phyloP scores from a whole-genome alignment of 1,140 invertebrate genomes.

The Zaprionus nigranus region DNA sequence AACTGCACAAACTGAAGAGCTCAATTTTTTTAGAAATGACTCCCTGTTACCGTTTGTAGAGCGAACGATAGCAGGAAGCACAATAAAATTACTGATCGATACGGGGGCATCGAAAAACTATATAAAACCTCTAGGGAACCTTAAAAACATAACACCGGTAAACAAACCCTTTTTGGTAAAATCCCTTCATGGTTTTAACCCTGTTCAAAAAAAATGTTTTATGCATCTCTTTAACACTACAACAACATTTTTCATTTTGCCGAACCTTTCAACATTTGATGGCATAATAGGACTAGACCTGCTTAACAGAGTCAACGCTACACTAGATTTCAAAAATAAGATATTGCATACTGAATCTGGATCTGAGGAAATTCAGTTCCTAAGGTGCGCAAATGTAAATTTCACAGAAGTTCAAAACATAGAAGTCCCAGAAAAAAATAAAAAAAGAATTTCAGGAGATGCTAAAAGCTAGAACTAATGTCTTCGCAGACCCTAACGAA shows the following conservation, averaged over 20 bases:
- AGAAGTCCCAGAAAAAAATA: not conserved
- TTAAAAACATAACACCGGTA: slow-evolving; percentile 1
- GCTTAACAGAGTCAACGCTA: slow-evolving; percentile 11
- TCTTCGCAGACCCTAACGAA: not conserved
- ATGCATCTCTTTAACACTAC: not conserved
- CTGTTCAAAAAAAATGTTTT: not conserved
- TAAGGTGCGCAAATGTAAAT: not conserved
- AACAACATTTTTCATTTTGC: not conserved
- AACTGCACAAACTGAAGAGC: not conserved
- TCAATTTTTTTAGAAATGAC: not conserved
- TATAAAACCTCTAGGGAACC: not conserved
- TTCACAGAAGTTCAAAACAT: not conserved
- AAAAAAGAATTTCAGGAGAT: not conserved
- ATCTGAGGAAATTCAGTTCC: not conserved
- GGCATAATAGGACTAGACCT: slow-evolving; percentile 13
- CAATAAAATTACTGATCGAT: slow-evolving; percentile 4
- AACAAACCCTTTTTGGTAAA: not conserved
- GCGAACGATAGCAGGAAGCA: not conserved
- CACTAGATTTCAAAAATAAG: slow-evolving; percentile 15
- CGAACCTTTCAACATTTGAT: not conserved
- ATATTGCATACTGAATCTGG: slow-evolving; percentile 8
- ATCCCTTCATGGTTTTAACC: not conserved
- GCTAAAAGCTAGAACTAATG: not conserved
- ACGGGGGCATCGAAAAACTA: not conserved
- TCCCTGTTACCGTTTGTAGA: slow-evolving; percentile 3